Evolutionary conservation across 2,888 invertebrate species (phyloP).

Genomic region (Yponomeuta malinellus): DNA sequence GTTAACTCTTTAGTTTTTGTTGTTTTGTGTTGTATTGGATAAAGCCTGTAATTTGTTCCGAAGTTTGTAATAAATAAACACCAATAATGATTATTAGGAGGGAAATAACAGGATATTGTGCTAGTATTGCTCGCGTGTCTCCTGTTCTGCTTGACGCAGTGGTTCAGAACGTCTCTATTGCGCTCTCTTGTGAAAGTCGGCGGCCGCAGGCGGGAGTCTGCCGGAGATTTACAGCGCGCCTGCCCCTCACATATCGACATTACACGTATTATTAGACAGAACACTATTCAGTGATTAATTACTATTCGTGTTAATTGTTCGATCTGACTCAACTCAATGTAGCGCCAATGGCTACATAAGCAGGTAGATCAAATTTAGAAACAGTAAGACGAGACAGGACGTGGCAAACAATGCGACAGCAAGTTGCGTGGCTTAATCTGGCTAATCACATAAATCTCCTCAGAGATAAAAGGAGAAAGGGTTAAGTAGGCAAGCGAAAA

Average conservation of each 20-base stretch:
- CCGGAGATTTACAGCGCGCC: constrained; percentile 61
- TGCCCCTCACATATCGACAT: constrained; percentile 54
- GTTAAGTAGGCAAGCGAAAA: constrained; percentile 42
- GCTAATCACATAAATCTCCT: background rate
- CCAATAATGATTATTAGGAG: constrained; percentile 74
- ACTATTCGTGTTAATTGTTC: constrained; percentile 57
- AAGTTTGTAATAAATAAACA: constrained; percentile 74
- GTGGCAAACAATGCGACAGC: background rate
- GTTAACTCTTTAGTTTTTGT: constrained; percentile 72
- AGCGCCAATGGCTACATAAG: constrained; percentile 37
- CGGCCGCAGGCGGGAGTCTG: constrained; percentile 49
- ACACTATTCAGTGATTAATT: constrained; percentile 63
- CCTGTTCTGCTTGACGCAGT: constrained; percentile 27
- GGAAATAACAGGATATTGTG: constrained; percentile 69
- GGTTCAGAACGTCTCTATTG: constrained; percentile 60
- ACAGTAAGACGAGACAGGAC: constrained; percentile 30
- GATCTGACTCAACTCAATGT: constrained; percentile 43
- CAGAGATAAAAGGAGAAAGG: constrained; percentile 13
- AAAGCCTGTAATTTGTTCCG: constrained; percentile 72
- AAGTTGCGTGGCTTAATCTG: background rate
- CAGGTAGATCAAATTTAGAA: too few species aligned
- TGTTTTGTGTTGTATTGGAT: constrained; percentile 43
- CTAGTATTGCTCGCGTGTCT: constrained; percentile 55
- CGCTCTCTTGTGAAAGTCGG: constrained; percentile 64
- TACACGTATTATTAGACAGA: constrained; percentile 69